These are phyloP conservation scores for Tenthredo amoena DNA, from an alignment of 2,888 invertebrate genomes.

Conservation along the genomic window DNA sequence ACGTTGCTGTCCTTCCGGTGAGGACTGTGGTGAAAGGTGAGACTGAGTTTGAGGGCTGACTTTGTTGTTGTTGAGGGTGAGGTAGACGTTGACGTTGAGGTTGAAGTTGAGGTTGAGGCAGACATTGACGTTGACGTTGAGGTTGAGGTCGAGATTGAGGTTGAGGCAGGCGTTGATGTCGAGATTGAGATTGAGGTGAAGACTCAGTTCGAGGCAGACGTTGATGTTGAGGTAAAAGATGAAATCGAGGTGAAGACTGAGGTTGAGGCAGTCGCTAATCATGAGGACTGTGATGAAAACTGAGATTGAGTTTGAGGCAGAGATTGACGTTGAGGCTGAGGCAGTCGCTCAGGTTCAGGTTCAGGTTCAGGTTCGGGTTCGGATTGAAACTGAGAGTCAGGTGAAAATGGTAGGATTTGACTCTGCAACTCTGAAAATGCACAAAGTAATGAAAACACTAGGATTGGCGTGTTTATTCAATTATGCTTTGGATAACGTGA, in stretches of 20 bases:
- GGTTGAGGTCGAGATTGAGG: too few relatives aligned
- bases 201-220: too few relatives aligned
- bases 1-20: too few relatives aligned
- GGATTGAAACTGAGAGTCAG: not conserved
- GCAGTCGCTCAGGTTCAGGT: not conserved
- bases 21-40: not conserved
- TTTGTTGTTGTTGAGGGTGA: too few relatives aligned
- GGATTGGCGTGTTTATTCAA: not conserved
- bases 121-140: too few relatives aligned
- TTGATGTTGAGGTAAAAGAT: too few relatives aligned
- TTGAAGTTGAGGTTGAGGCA: too few relatives aligned
- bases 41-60: not conserved
- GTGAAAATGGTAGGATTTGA: not conserved
- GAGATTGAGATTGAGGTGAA: too few relatives aligned
- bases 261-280: not conserved
- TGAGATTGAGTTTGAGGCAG: not conserved
- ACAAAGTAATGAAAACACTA: not conserved
- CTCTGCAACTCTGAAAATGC: not conserved
- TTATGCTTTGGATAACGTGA: not conserved
- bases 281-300: not conserved
- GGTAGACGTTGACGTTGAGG: too few relatives aligned
- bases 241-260: too few relatives aligned
- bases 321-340: not conserved
- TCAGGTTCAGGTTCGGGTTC: not conserved
- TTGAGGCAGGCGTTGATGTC: too few relatives aligned